Evolutionary conservation across 2,888 invertebrate species (phyloP).

Genomic region (Protonemura montana): DNA sequence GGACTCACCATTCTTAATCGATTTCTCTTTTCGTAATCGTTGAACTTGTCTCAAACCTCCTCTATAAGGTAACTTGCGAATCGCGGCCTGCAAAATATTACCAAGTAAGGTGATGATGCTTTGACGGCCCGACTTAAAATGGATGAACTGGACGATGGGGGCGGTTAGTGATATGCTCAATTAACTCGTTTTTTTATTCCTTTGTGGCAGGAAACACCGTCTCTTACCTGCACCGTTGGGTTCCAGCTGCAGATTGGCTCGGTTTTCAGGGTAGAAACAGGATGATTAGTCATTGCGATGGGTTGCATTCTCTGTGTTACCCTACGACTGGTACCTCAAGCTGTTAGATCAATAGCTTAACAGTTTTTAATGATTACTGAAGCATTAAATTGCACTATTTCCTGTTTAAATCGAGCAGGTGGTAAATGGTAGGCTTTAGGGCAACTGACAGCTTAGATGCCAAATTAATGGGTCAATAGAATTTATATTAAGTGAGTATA

Average conservation of each 20-base stretch:
- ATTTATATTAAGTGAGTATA: background rate
- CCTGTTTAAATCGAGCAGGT: background rate
- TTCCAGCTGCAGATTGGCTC: background rate
- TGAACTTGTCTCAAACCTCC: background rate
- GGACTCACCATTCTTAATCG: background rate
- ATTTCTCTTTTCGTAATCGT: background rate
- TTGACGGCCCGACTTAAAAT: background rate
- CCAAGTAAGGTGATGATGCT: background rate
- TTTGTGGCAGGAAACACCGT: background rate
- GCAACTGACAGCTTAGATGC: background rate
- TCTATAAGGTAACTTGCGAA: background rate
- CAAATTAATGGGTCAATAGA: background rate
- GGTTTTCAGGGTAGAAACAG: background rate
- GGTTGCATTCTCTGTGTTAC: background rate
- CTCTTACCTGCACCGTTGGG: background rate
- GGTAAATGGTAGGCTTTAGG: background rate
- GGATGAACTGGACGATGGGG: background rate
- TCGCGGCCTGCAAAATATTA: background rate
- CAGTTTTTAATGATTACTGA: background rate
- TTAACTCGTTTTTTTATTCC: background rate
- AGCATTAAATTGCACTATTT: background rate
- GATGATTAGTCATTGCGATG: background rate
- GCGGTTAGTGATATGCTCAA: background rate
- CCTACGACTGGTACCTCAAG: background rate
- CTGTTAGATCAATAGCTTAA: background rate